These are phyloP conservation scores for Abscondita cerata DNA, from an alignment of 2,888 invertebrate genomes.

Conservation along the genomic window DNA sequence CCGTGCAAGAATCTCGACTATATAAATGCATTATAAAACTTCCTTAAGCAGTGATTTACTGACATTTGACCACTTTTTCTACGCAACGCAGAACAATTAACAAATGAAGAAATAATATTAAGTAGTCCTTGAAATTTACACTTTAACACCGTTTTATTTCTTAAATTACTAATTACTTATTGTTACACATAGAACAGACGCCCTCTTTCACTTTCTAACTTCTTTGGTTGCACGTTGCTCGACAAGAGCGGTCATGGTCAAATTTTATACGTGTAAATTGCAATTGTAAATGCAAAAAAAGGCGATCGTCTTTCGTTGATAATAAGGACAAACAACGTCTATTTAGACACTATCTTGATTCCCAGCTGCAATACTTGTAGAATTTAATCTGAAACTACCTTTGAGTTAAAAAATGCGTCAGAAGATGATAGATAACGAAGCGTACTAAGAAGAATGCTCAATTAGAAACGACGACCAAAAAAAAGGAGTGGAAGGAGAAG, in stretches of 20 bases:
- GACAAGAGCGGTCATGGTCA: conserved; percentile 5
- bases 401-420: conserved; percentile 6
- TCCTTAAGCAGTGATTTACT: too few species aligned
- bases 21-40: background rate
- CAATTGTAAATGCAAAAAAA: conserved; percentile 44
- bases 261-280: conserved; percentile 38
- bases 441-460: background rate
- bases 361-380: conserved; percentile 23
- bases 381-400: conserved; percentile 28
- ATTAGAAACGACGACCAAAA: background rate
- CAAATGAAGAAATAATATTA: conserved; percentile 26
- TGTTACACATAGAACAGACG: background rate
- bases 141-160: conserved; percentile 4
- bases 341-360: conserved; percentile 43
- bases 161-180: conserved; percentile 13
- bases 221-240: background rate
- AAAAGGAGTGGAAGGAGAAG: conserved; percentile 3
- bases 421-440: background rate
- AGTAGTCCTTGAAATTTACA: conserved; percentile 20
- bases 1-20: conserved; percentile 9
- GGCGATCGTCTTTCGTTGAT: conserved; percentile 38
- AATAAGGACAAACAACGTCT: conserved; percentile 41
- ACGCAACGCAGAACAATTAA: background rate
- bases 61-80: too few species aligned
- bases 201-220: conserved; percentile 6